phyloP scores from a whole-genome alignment of 2,113 vertebrate genomes.

The Mesitornis unicolor region DNA sequence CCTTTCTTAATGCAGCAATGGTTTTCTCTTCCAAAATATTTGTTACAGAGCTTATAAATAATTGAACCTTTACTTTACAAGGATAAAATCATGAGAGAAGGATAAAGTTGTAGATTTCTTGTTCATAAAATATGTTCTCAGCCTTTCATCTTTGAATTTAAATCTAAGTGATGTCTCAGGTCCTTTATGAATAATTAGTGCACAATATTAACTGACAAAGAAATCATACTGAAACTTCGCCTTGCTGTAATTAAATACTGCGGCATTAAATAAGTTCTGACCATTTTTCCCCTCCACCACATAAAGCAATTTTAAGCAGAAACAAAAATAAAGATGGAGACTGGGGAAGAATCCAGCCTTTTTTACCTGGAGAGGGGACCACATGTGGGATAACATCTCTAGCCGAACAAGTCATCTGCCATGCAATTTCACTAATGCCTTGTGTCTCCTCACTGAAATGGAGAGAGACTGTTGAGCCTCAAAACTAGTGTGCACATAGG shows the following conservation, averaged over 20 bases:
- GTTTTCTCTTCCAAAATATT: neutral
- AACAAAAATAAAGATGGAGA: neutral
- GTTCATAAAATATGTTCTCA: neutral
- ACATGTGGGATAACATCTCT: neutral
- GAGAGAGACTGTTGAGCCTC: neutral
- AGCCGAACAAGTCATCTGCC: neutral
- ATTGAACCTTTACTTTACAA: conserved; percentile 1
- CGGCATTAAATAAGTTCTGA: neutral
- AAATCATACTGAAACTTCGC: neutral
- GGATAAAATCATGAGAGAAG: neutral
- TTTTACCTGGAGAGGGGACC: neutral
- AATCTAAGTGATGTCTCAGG: neutral
- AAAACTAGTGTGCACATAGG: neutral
- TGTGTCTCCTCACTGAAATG: neutral
- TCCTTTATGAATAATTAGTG: conserved; percentile 38
- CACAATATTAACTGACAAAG: conserved; percentile 1
- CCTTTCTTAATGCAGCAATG: neutral
- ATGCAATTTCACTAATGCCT: neutral
- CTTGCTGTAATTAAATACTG: conserved; percentile 8
- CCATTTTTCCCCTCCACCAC: fast-evolving
- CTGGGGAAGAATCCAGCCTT: neutral
- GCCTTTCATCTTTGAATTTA: neutral
- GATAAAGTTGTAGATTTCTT: neutral
- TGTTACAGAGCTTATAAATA: neutral
- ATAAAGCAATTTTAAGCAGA: neutral